Evolutionary conservation across 2,888 invertebrate species (phyloP), one percentile per base, ranked within the genome.

Genomic region (Ametastegia equiseti): DNA sequence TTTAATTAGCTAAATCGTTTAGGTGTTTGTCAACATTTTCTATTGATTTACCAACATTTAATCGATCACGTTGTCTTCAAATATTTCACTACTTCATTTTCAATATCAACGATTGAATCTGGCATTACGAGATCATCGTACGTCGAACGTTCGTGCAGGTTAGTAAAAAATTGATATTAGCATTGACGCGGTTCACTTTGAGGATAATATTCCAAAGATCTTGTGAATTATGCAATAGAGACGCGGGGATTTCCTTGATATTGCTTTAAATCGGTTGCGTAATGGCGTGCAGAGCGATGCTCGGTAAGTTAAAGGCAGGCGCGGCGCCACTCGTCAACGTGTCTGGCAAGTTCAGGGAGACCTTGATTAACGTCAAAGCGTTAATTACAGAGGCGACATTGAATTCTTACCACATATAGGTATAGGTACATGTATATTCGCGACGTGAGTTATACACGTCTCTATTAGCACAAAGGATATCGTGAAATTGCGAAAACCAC

Each of bases 321-420:
- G 60, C 27, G 13, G 13, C 23, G n/a, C n/a, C n/a, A n/a, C n/a
- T n/a, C n/a, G n/a, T 30, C 13, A 30, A 60, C 60, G 60, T 60
- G 23, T 23, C 30, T 60, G 60, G 15, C 30, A 30, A 60, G 11
- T 30, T 60, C 60, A 27, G 23, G 15, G 30, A 60, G 30, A 11
- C 60, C 30, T 60, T 60, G 11, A 60, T 60, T 60, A 60, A 60
- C 60, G 60, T 60, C 30, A 60, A 30, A 60, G 60, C 30, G 27
- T 27, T 60, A 30, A 60, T 60, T 60, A 60, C 60, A 60, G 27
- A 60, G 13, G 11, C 15, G 60, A 60, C 30, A 60, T 60, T 60
- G 30, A 30, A 60, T 60, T 30, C 60, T 30, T 60, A 27, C 30
- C 60, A 60, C 30, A 30, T 13, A 42, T 9, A 42, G 5, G 5